These are phyloP conservation scores for Xestoiulus laeticollis DNA, from an alignment of 2,888 invertebrate genomes.

Conservation along the genomic window DNA sequence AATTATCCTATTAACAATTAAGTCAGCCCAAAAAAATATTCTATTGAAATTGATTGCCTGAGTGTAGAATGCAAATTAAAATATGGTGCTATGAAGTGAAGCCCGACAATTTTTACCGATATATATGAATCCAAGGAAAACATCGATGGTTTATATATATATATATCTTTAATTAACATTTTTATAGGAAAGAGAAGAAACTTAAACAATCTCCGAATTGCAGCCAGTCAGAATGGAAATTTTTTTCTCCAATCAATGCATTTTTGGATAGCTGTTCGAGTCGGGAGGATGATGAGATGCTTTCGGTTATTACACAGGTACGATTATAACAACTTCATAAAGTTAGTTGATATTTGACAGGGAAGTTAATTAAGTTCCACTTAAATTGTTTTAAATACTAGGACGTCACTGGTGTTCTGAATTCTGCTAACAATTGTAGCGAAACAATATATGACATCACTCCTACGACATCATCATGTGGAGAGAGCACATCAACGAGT, in stretches of 20 bases:
- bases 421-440: background rate
- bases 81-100: too few species aligned
- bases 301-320: background rate
- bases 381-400: background rate
- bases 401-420: background rate
- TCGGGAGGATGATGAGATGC: background rate
- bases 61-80: too few species aligned
- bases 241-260: background rate
- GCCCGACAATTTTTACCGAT: too few species aligned
- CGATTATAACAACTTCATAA: background rate
- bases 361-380: background rate
- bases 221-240: constrained; percentile 18
- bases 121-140: too few species aligned
- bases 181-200: background rate
- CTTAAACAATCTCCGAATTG: background rate
- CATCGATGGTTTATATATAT: background rate
- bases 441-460: background rate
- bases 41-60: too few species aligned
- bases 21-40: too few species aligned
- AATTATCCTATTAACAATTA: too few species aligned
- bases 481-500: background rate
- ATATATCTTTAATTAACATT: too few species aligned
- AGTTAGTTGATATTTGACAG: too few species aligned
- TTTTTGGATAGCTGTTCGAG: background rate
- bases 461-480: background rate